Percentiles rank a stretch among this genome's conserved stretches.
phyloP scores from a whole-genome alignment of 1,140 invertebrate genomes.

The Diabrotica virgifera region DNA sequence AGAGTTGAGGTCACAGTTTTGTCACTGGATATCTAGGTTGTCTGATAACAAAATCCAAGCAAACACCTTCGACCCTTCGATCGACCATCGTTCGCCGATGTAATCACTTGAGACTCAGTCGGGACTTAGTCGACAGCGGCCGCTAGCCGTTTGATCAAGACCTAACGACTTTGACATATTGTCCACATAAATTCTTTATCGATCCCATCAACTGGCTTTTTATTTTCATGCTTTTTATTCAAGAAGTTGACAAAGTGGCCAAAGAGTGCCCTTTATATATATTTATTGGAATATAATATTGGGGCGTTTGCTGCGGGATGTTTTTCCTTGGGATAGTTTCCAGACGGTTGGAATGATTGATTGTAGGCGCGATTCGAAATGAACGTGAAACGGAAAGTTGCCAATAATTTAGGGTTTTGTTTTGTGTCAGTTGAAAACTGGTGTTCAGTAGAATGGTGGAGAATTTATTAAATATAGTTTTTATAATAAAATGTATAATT shows the following conservation, averaged over 20 bases:
- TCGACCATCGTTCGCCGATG: background rate
- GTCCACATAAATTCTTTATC: constrained; percentile 1
- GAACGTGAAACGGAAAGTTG: no score
- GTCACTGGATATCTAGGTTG: background rate
- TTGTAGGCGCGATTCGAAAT: no score
- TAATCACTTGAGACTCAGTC: background rate
- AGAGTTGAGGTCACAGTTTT: background rate
- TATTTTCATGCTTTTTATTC: constrained; percentile 1
- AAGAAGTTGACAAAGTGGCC: constrained; percentile 1
- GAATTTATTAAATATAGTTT: no score
- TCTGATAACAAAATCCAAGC: background rate
- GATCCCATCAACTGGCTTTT: background rate
- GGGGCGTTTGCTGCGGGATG: background rate
- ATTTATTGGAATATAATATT: background rate
- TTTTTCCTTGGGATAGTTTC: background rate
- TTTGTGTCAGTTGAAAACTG: no score
- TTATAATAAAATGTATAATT: no score
- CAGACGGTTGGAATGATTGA: no score
- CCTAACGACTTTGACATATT: background rate
- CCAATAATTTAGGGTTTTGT: no score
- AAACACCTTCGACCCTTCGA: background rate
- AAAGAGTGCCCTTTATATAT: background rate
- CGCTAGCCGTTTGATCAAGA: background rate
- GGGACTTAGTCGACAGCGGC: background rate
- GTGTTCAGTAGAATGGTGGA: no score